Percentiles rank a stretch among this genome's conserved stretches.
Conservation (phyloP, 1,140 invertebrate genomes). For the Gryon sp. region DNA sequence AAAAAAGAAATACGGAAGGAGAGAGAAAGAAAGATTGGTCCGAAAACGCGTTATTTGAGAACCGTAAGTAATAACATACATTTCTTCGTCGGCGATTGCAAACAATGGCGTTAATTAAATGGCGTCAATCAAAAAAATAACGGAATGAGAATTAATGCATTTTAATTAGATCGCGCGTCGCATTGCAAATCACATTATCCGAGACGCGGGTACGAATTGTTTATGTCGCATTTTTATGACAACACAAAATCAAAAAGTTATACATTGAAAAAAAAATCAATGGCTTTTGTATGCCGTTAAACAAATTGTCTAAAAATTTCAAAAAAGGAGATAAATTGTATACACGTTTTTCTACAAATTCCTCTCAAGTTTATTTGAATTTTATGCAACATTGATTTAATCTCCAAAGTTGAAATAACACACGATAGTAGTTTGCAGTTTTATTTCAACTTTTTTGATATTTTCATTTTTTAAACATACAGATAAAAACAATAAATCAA, state of each 20-base stretch:
- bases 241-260: slow-evolving; percentile 52
- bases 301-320: too few species aligned
- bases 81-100: slow-evolving; percentile 31
- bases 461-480: too few species aligned
- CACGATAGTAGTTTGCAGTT: too few species aligned
- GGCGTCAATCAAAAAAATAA: slow-evolving; percentile 59
- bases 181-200: slow-evolving; percentile 38
- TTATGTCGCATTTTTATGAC: slow-evolving; percentile 44
- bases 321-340: too few species aligned
- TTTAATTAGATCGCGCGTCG: slow-evolving; percentile 56
- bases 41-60: slow-evolving; percentile 35
- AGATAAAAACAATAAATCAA: too few species aligned
- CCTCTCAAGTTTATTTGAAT: too few species aligned
- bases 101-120: slow-evolving; percentile 57
- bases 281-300: slow-evolving; percentile 58
- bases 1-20: neutral
- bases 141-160: slow-evolving; percentile 43
- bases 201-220: slow-evolving; percentile 41
- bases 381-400: slow-evolving; percentile 64
- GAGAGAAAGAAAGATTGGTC: neutral
- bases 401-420: slow-evolving; percentile 56
- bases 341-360: too few species aligned
- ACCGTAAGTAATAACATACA: slow-evolving; percentile 36
- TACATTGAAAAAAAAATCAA: slow-evolving; percentile 59
- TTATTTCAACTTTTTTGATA: too few species aligned